Percentiles rank a stretch among this genome's conserved stretches.
Evolutionary conservation across 2,888 invertebrate species (phyloP).

Genomic region (Crocallis elinguaria): DNA sequence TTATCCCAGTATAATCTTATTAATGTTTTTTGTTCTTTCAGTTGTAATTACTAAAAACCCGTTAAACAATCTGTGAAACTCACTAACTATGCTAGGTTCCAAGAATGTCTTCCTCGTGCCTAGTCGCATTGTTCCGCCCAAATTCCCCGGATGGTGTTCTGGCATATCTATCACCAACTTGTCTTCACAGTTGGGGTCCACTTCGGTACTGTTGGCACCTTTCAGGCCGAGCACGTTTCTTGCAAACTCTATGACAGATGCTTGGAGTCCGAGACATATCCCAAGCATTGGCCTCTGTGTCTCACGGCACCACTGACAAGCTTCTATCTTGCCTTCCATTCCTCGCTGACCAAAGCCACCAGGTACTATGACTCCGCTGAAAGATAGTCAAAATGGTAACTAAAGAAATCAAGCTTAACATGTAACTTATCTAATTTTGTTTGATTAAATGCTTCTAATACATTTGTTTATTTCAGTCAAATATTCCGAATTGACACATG

Average conservation of each 20-base stretch:
- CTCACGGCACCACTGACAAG: constrained; percentile 96
- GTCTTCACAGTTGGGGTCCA: constrained; percentile 88
- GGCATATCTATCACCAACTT: constrained; percentile 99
- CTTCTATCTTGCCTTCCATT: constrained; percentile 97
- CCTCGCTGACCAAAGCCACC: constrained; percentile 99
- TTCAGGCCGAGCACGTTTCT: constrained; percentile 91
- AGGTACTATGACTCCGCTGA: constrained; percentile 96
- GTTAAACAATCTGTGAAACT: constrained; percentile 54
- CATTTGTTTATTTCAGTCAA: too few species aligned
- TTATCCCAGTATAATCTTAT: too few species aligned
- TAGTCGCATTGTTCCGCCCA: constrained; percentile 99
- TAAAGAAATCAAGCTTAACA: not conserved
- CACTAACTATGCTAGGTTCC: constrained; percentile 86
- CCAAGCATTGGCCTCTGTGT: constrained; percentile 97
- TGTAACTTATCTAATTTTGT: too few species aligned
- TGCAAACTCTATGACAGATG: constrained; percentile 97
- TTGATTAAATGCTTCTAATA: too few species aligned
- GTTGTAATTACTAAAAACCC: not conserved
- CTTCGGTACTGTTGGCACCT: constrained; percentile 95
- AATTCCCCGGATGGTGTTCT: constrained; percentile 95
- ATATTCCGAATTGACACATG: too few species aligned
- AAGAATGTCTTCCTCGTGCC: constrained; percentile 96
- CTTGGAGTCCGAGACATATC: constrained; percentile 98
- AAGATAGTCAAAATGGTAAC: constrained; percentile 18
- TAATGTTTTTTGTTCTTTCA: too few species aligned